Base-by-base conservation (phyloP, 2,113 vertebrate species). In the Xyrauchen texanus region DNA sequence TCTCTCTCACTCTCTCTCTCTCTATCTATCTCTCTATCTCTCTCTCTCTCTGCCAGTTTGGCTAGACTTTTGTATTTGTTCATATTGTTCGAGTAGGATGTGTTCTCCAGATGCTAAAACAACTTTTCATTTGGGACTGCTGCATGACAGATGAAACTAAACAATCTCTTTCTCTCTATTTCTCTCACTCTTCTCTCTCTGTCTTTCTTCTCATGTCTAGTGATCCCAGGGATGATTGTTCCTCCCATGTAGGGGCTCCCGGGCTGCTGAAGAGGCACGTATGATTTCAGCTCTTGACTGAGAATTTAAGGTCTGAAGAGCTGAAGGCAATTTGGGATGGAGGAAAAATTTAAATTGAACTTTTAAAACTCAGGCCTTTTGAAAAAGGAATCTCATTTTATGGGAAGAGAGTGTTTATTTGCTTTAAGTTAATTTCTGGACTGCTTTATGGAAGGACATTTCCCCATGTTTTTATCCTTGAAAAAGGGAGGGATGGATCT, bases 191-290 rank as follows among this genome's bases (percentile, higher is more conserved):
- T 86, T 83, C 88, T 87, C 96, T 97, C 62, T 85, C 58, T 82
- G 57, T 82, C 53, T 84, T 49, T 85, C 73, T 77, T 55, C 46
- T 71, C 88, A 86, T 93, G 71, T 42, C 84, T 94, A 98, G 96
- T 94, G 86, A 96, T 98, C 91, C 95, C 95, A 84, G 96, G 96
- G 92, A 98, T 97, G 96, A 97, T 98, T 82, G 94, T 96, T 90
- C 96, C 96, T 90, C 96, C 96, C 89, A 97, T 99, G 96, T 98
- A 96, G 96, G 95, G 92, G 89, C 87, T 93, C 95, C 96, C 87
- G 96, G 95, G 92, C 97, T 97, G 96, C 98, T 98, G 92, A 95
- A 91, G 92, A 92, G 91, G 92, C 90, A 91, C 92, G 92, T 82
- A 81, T 90, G 91, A 92, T 92, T 91, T 79, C 62, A 68, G 77